phyloP scores from a whole-genome alignment of 2,113 vertebrate species.

The Emberiza fucata region DNA sequence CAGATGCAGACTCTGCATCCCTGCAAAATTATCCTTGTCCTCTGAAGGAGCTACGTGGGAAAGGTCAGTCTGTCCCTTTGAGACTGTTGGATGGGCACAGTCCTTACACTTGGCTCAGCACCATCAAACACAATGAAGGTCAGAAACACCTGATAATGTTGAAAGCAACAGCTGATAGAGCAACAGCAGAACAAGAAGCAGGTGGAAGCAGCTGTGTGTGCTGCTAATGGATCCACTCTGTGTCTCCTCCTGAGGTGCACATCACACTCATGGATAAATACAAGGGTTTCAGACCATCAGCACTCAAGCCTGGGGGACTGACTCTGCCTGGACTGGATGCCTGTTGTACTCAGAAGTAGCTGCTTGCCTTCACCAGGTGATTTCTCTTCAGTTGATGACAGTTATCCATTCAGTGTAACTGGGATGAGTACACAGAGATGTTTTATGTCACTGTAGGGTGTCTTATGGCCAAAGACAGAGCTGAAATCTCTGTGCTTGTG shows the following conservation, averaged over 20 bases:
- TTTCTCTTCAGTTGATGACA: not conserved
- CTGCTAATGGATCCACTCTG: not conserved
- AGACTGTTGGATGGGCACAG: not conserved
- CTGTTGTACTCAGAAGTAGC: not conserved
- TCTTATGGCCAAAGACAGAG: not conserved
- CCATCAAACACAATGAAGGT: not conserved
- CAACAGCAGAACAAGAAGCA: not conserved
- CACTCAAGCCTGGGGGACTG: not conserved
- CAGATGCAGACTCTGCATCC: not conserved
- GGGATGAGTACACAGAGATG: not conserved
- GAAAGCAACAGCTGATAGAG: not conserved
- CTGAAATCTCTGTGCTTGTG: not conserved
- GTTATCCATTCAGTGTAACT: not conserved
- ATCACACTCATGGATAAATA: not conserved
- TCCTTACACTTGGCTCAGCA: not conserved
- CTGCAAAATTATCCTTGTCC: not conserved
- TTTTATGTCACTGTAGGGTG: not conserved
- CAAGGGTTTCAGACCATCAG: not conserved
- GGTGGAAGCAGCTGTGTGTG: not conserved
- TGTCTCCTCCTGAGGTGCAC: not conserved
- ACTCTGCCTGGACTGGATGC: accelerated
- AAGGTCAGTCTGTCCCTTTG: not conserved
- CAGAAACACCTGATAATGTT: not conserved
- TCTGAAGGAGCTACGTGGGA: not conserved
- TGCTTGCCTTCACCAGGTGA: not conserved